Conservation (phyloP, 2,113 vertebrate genomes). For the Hippocampus zosterae region DNA sequence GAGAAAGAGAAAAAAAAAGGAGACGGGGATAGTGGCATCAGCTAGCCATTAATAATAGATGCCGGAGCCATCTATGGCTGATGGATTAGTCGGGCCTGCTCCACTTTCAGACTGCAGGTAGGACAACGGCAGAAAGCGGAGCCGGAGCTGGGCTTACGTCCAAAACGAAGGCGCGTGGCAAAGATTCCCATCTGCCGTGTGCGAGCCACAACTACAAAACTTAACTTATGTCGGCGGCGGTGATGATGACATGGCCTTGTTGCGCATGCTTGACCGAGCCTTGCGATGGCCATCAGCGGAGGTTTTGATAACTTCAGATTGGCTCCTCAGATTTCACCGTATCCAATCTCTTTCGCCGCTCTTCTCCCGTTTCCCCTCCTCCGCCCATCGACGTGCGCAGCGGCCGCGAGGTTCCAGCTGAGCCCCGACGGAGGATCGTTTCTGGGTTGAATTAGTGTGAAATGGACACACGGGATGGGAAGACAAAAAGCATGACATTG, state of each 20-base stretch:
- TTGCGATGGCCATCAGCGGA: conserved; percentile 41
- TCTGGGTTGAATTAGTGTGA: conserved; percentile 73
- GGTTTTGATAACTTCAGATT: conserved; percentile 47
- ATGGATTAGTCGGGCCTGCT: conserved; percentile 66
- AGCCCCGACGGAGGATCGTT: conserved; percentile 62
- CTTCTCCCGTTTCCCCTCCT: conserved; percentile 30
- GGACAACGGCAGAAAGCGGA: conserved; percentile 51
- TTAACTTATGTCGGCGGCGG: conserved; percentile 3
- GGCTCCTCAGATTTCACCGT: conserved; percentile 51
- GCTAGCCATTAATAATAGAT: conserved; percentile 73
- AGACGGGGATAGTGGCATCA: conserved; percentile 47
- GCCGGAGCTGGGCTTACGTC: conserved; percentile 48
- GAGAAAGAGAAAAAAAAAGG: conserved; percentile 34
- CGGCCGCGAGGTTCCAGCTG: conserved; percentile 63
- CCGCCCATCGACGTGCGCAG: conserved; percentile 60
- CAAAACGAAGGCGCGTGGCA: conserved; percentile 25
- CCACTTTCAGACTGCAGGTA: conserved; percentile 56
- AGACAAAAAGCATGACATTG: conserved; percentile 76
- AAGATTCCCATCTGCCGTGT: conserved; percentile 6
- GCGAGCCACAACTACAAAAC: neutral
- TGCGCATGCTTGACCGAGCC: conserved; percentile 36
- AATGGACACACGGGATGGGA: conserved; percentile 73
- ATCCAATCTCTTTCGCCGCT: conserved; percentile 46
- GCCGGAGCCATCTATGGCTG: conserved; percentile 56
- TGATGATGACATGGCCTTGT: conserved; percentile 28